These are phyloP conservation scores for Neomicropteryx cornuta DNA, from an alignment of 1,140 invertebrate species.

Conservation along the genomic window DNA sequence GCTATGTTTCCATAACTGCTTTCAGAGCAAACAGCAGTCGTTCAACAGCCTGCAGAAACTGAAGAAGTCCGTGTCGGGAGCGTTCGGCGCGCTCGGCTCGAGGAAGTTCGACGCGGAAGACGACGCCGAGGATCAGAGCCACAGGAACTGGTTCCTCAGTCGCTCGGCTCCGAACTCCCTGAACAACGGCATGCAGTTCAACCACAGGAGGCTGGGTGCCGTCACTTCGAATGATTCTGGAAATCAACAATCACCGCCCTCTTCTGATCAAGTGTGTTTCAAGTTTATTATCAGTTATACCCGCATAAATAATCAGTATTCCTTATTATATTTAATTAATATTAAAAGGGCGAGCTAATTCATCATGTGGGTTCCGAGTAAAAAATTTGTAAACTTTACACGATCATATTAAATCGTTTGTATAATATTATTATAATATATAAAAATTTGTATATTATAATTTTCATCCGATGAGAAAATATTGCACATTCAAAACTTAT, in stretches of 20 bases:
- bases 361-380: too few species aligned
- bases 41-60: slow-evolving; percentile 57
- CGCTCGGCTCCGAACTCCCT: slow-evolving; percentile 68
- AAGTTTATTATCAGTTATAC: slow-evolving; percentile 6
- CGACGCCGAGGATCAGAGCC: slow-evolving; percentile 32
- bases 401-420: too few species aligned
- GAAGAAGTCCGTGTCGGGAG: slow-evolving; percentile 55
- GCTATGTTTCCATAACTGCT: slow-evolving; percentile 39
- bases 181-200: slow-evolving; percentile 44
- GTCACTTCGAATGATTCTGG: slow-evolving; percentile 26
- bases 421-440: too few species aligned
- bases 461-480: too few species aligned
- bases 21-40: slow-evolving; percentile 38
- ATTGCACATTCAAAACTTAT: too few species aligned
- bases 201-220: slow-evolving; percentile 24
- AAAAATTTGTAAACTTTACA: too few species aligned
- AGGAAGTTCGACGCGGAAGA: slow-evolving; percentile 33
- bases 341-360: too few species aligned
- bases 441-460: too few species aligned
- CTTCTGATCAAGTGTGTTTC: slow-evolving; percentile 28
- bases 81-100: slow-evolving; percentile 41
- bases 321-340: slow-evolving; percentile 9
- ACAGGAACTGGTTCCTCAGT: slow-evolving; percentile 66
- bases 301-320: neutral
- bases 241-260: slow-evolving; percentile 21